These are phyloP conservation scores for Mobula birostris DNA, from an alignment of 2,113 vertebrate species.

Conservation along the genomic window DNA sequence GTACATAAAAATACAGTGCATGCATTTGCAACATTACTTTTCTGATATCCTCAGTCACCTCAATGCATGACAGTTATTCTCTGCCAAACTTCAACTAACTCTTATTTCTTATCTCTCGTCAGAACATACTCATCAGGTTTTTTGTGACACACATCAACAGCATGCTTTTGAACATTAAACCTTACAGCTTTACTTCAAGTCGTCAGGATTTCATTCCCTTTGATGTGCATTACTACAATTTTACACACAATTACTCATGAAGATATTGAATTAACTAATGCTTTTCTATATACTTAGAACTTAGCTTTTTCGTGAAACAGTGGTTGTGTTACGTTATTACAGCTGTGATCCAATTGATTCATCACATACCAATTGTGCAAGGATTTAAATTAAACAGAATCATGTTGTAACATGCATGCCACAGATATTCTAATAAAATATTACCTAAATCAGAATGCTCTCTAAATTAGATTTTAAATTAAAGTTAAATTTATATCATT, in stretches of 20 bases:
- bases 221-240: not conserved
- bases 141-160: not conserved
- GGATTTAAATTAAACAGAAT: not conserved
- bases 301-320: not conserved
- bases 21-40: not conserved
- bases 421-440: not conserved
- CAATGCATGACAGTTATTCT: not conserved
- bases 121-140: not conserved
- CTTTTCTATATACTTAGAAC: not conserved
- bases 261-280: not conserved
- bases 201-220: not conserved
- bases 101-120: not conserved
- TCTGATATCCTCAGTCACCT: not conserved
- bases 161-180: not conserved
- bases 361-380: not conserved
- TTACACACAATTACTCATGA: not conserved
- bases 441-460: not conserved
- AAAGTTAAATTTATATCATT: not conserved
- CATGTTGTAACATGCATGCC: not conserved
- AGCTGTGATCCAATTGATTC: not conserved
- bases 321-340: not conserved
- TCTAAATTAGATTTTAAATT: not conserved
- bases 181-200: not conserved
- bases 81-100: not conserved
- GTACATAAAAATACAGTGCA: too few species aligned